These are phyloP conservation scores for Ranitomeya variabilis DNA, from an alignment of 2,113 vertebrate genomes.

Conservation along the genomic window DNA sequence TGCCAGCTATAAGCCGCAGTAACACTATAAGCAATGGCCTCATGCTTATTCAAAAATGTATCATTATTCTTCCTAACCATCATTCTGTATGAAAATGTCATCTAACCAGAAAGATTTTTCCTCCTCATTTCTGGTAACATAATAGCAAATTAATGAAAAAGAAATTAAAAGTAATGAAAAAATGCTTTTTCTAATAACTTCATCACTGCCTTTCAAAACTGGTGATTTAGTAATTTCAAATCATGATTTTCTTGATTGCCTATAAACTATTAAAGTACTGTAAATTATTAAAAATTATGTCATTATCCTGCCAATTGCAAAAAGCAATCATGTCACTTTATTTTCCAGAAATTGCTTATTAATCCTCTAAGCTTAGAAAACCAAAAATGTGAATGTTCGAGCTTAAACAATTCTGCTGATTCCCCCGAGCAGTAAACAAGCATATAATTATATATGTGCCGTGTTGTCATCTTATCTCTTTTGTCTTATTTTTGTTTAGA, in stretches of 20 bases:
- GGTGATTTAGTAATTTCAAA: slow-evolving; percentile 10
- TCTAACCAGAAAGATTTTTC: neutral
- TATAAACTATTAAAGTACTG: neutral
- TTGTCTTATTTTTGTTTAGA: slow-evolving; percentile 16
- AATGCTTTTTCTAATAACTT: neutral
- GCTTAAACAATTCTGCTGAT: neutral
- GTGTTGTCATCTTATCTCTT: neutral
- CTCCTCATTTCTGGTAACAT: neutral
- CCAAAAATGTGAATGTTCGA: slow-evolving; percentile 5
- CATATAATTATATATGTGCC: neutral
- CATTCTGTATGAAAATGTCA: neutral
- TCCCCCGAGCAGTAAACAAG: slow-evolving; percentile 2
- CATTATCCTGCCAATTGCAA: slow-evolving; percentile 2
- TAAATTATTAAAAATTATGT: slow-evolving; percentile 13
- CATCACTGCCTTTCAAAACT: neutral
- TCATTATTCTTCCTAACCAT: neutral
- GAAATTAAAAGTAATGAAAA: neutral
- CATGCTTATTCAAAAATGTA: neutral
- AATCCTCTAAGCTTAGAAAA: slow-evolving; percentile 24
- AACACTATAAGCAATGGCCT: neutral
- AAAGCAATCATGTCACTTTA: slow-evolving; percentile 6
- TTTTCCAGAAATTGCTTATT: slow-evolving; percentile 17
- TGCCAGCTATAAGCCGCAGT: too few species aligned
- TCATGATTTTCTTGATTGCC: slow-evolving; percentile 4
- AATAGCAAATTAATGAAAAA: neutral